Percentiles rank a stretch among this genome's conserved stretches.
These are phyloP conservation scores for Probaryconus sp. DNA, from an alignment of 1,140 invertebrate species.

Conservation along the genomic window DNA sequence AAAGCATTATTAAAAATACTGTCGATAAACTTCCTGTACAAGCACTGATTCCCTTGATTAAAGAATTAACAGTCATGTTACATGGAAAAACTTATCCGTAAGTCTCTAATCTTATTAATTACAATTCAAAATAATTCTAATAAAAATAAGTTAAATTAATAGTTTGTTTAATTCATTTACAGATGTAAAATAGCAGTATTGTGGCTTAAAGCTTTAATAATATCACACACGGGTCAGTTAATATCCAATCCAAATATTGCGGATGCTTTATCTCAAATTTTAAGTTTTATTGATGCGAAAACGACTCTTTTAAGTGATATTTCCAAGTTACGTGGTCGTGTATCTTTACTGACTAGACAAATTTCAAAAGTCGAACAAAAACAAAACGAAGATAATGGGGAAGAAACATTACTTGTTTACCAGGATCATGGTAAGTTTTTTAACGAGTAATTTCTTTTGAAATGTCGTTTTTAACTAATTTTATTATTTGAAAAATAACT, in stretches of 20 bases:
- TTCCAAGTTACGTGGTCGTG: constrained; percentile 79
- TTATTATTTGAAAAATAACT: background rate
- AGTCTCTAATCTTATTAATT: too few species aligned
- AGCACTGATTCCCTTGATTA: constrained; percentile 80
- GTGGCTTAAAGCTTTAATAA: constrained; percentile 81
- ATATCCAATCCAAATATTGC: constrained; percentile 80
- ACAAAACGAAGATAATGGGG: constrained; percentile 71
- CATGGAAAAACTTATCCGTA: constrained; percentile 81
- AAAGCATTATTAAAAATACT: constrained; percentile 81
- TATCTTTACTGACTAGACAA: constrained; percentile 80
- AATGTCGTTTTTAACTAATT: too few species aligned
- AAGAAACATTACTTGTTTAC: constrained; percentile 78
- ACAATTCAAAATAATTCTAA: too few species aligned
- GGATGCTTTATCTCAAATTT: constrained; percentile 79
- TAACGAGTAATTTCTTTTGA: background rate
- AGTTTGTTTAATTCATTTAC: constrained; percentile 60
- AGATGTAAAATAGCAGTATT: constrained; percentile 80
- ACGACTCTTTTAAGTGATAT: constrained; percentile 78
- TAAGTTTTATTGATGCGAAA: constrained; percentile 81
- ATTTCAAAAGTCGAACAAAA: constrained; percentile 75
- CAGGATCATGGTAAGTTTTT: constrained; percentile 79
- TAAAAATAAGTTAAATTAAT: too few species aligned
- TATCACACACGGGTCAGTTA: constrained; percentile 81
- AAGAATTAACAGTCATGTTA: constrained; percentile 81
- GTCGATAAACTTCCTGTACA: constrained; percentile 82